Evolutionary conservation across 37 sponge, comb jelly and placozoan species (phyloP).

Genomic region (Theonella swinhoei): DNA sequence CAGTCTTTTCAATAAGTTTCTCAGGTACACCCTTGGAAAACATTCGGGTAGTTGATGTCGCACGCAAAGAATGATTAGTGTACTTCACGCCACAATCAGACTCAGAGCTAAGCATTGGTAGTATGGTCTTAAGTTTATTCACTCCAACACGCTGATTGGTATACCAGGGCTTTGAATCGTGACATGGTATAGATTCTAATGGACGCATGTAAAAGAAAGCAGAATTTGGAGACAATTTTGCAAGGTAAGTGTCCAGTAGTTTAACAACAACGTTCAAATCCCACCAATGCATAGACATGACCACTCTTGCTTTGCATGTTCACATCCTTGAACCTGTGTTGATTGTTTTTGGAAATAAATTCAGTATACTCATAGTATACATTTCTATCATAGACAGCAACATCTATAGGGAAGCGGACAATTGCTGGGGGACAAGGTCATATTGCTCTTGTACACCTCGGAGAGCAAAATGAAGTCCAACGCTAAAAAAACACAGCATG

Average conservation of each 20-base stretch:
- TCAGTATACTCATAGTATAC: no score
- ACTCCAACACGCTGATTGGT: slow-evolving; percentile 23
- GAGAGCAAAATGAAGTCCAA: slow-evolving; percentile 46
- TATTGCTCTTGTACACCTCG: slow-evolving; percentile 51
- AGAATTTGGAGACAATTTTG: slow-evolving; percentile 29
- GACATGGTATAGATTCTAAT: slow-evolving; percentile 26
- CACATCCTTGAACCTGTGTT: slow-evolving; percentile 56
- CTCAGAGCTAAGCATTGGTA: slow-evolving; percentile 24
- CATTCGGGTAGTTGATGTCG: slow-evolving; percentile 56
- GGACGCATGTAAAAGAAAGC: slow-evolving; percentile 43
- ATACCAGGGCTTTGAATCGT: slow-evolving; percentile 30
- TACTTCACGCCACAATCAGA: slow-evolving; percentile 29
- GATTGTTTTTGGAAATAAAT: no score
- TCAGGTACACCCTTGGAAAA: slow-evolving; percentile 40
- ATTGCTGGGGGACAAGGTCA: slow-evolving; percentile 20
- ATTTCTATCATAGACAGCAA: slow-evolving; percentile 15
- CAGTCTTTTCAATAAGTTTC: slow-evolving; percentile 50
- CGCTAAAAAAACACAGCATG: slow-evolving; percentile 14
- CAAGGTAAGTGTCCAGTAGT: slow-evolving; percentile 33
- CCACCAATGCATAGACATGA: slow-evolving; percentile 34
- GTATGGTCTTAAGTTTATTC: slow-evolving; percentile 29
- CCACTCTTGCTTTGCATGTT: slow-evolving; percentile 18
- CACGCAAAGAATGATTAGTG: slow-evolving; percentile 46
- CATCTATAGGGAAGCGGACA: slow-evolving; percentile 13
- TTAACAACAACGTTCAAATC: slow-evolving; percentile 16